Evolutionary conservation across 1,140 invertebrate genomes (phyloP).

Genomic region (Calliopsis andreniformis): DNA sequence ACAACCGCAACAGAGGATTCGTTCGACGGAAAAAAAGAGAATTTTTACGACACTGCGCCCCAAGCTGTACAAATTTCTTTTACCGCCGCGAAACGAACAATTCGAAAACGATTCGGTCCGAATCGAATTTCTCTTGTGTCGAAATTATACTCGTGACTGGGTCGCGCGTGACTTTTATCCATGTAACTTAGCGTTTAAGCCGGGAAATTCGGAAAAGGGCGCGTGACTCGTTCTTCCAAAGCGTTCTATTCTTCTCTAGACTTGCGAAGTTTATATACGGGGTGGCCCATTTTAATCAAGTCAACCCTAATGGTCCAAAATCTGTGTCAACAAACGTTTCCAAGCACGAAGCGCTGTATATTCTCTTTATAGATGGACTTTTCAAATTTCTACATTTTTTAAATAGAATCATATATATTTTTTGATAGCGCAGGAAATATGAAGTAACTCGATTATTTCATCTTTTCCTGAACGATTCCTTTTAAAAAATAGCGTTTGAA

Average conservation of each 20-base stretch:
- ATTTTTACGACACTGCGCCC: constrained; percentile 7
- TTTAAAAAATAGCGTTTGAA: no score
- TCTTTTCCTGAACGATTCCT: no score
- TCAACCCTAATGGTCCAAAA: not conserved
- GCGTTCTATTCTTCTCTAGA: constrained; percentile 22
- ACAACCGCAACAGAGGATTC: not conserved
- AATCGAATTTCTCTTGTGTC: constrained; percentile 30
- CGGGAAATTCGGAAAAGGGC: constrained; percentile 37
- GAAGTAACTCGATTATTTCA: no score
- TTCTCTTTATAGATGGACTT: no score
- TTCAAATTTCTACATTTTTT: no score
- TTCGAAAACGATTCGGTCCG: constrained; percentile 3
- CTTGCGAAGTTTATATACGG: constrained; percentile 27
- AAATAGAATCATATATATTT: no score
- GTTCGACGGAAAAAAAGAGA: not conserved
- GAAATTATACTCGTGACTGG: constrained; percentile 33
- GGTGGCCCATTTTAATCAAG: constrained; percentile 2
- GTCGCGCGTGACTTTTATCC: constrained; percentile 54
- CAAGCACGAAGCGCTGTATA: no score
- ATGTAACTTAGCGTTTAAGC: constrained; percentile 60
- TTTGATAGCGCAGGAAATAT: no score
- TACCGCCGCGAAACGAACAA: constrained; percentile 12
- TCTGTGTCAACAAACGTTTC: no score
- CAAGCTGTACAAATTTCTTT: constrained; percentile 32
- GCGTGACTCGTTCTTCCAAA: constrained; percentile 26